Conservation (phyloP, 37 sponge, comb jelly and placozoan genomes). For the Haliclona indistincta region DNA sequence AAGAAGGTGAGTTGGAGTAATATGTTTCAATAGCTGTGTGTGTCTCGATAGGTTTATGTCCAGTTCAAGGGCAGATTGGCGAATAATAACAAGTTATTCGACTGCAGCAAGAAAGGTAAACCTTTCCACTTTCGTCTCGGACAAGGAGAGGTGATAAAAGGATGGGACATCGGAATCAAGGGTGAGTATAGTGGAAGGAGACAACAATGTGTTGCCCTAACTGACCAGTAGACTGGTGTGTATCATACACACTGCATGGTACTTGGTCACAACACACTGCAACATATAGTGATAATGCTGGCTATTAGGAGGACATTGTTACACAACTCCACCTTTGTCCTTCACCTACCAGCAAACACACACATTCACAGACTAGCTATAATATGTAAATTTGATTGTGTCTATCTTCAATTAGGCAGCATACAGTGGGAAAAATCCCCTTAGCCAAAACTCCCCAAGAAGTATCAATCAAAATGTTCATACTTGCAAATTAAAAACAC, state of each 20-base stretch:
- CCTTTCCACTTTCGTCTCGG: slow-evolving; percentile 31
- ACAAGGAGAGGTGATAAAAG: slow-evolving; percentile 30
- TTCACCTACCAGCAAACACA: too few relatives aligned
- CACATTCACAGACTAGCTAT: too few relatives aligned
- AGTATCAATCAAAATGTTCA: too few relatives aligned
- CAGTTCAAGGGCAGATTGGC: slow-evolving; percentile 26
- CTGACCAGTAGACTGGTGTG: neutral
- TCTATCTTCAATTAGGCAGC: too few relatives aligned
- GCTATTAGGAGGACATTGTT: neutral
- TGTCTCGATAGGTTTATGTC: slow-evolving; percentile 12
- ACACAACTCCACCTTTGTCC: too few relatives aligned
- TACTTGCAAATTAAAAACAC: too few relatives aligned
- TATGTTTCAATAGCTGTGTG: neutral
- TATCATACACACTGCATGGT: too few relatives aligned
- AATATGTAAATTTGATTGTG: too few relatives aligned
- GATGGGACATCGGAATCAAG: slow-evolving; percentile 31
- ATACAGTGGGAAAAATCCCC: too few relatives aligned
- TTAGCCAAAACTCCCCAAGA: too few relatives aligned
- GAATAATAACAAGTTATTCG: slow-evolving; percentile 11
- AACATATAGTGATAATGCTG: too few relatives aligned
- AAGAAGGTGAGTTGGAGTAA: slow-evolving; percentile 1
- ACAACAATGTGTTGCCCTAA: neutral
- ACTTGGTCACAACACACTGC: too few relatives aligned
- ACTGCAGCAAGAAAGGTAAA: neutral
- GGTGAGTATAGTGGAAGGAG: neutral